phyloP scores from a whole-genome alignment of 2,113 vertebrate species.

The Chaetodon auriga region DNA sequence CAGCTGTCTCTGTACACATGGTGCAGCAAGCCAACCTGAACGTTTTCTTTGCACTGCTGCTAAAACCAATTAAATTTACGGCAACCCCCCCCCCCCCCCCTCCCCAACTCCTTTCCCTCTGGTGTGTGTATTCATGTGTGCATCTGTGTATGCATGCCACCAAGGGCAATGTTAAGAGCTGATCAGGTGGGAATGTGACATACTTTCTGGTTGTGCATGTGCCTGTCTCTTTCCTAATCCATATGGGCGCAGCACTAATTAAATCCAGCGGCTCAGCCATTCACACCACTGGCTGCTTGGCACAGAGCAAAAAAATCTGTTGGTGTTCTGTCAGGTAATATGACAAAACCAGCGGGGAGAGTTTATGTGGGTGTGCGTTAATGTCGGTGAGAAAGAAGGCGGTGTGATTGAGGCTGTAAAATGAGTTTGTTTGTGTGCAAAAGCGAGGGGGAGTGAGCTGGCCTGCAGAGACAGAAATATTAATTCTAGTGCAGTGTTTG shows the following conservation, averaged over 20 bases:
- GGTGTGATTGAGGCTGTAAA: slow-evolving; percentile 14
- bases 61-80: slow-evolving; percentile 82
- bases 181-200: slow-evolving; percentile 77
- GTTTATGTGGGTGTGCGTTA: slow-evolving; percentile 36
- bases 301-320: slow-evolving; percentile 61
- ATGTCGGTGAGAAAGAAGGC: slow-evolving; percentile 33
- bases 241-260: slow-evolving; percentile 81
- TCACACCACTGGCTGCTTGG: slow-evolving; percentile 75
- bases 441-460: background rate
- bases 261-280: slow-evolving; percentile 77
- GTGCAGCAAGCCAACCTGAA: slow-evolving; percentile 77
- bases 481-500: slow-evolving; percentile 38
- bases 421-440: slow-evolving; percentile 24
- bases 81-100: slow-evolving; percentile 8
- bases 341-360: slow-evolving; percentile 70
- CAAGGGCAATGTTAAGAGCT: slow-evolving; percentile 66
- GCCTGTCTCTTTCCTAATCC: slow-evolving; percentile 72
- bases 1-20: slow-evolving; percentile 76
- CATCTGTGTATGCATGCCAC: slow-evolving; percentile 61
- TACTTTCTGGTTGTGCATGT: slow-evolving; percentile 51
- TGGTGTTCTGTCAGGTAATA: slow-evolving; percentile 74
- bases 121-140: slow-evolving; percentile 64
- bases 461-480: slow-evolving; percentile 10
- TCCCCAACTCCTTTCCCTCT: slow-evolving; percentile 32
- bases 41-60: slow-evolving; percentile 78